Conservation (phyloP, 1,140 invertebrate genomes). For the Venustaconcha ellipsiformis region DNA sequence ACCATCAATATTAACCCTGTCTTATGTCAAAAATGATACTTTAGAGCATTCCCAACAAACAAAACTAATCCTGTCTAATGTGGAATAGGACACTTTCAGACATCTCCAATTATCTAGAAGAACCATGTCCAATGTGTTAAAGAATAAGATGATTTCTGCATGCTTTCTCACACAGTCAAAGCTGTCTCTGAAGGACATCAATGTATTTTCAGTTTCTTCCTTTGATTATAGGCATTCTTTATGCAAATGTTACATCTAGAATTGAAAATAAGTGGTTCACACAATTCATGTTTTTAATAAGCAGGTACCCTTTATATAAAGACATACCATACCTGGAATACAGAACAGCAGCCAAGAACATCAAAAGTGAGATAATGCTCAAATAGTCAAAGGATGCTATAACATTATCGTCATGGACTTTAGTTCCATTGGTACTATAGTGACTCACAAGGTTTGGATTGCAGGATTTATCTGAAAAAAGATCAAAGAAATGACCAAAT, state of each 20-base stretch:
- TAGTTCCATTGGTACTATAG: no score
- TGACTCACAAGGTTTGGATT: conserved; percentile 75
- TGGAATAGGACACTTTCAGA: no score
- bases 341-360: conserved; percentile 95
- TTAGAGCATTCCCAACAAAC: no score
- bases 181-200: neutral
- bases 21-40: no score
- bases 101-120: no score
- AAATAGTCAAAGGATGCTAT: conserved; percentile 58
- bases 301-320: neutral
- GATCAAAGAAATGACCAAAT: neutral
- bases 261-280: neutral
- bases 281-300: neutral
- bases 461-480: conserved; percentile 77
- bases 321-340: conserved; percentile 80
- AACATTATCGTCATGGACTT: no score
- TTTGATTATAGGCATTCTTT: neutral
- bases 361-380: conserved; percentile 88
- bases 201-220: neutral
- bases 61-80: no score
- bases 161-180: no score
- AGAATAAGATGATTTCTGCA: no score
- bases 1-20: no score
- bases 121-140: no score
- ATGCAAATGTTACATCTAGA: neutral